A percentile compares a stretch with the other conserved stretches of the same genome.
Evolutionary conservation across 2,113 vertebrate genomes (phyloP).

Genomic region (Brevimyrus niger): DNA sequence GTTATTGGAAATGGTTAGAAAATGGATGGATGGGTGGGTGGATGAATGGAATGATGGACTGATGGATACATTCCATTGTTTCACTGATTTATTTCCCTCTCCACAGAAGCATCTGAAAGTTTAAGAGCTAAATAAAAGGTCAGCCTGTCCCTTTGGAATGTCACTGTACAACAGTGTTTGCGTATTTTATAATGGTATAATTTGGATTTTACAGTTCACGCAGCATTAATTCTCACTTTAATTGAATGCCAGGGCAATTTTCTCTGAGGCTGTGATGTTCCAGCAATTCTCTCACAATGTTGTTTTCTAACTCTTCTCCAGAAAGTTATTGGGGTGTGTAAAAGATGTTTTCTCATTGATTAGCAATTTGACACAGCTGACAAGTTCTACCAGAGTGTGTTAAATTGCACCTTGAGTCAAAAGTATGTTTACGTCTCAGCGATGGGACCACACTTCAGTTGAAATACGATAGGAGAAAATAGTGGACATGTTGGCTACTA

Average conservation of each 20-base stretch:
- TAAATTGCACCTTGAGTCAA: slow-evolving; percentile 15
- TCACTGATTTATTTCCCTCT: background rate
- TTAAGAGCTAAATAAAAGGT: slow-evolving; percentile 11
- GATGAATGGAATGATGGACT: background rate
- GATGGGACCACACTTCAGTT: slow-evolving; percentile 1
- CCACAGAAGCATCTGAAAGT: background rate
- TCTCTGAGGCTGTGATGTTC: slow-evolving; percentile 22
- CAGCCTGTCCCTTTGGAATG: background rate
- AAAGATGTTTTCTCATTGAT: slow-evolving; percentile 26
- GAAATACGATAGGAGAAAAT: background rate
- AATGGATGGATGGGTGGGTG: background rate
- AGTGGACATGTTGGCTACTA: background rate
- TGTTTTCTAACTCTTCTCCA: slow-evolving; percentile 21
- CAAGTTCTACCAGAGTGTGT: slow-evolving; percentile 13
- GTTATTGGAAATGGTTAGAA: background rate
- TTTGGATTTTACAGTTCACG: slow-evolving; percentile 24
- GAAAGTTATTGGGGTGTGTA: slow-evolving; percentile 16
- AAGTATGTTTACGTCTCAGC: background rate
- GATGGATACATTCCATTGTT: background rate
- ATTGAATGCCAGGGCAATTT: slow-evolving; percentile 26
- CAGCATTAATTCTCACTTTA: slow-evolving; percentile 26
- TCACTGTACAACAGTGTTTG: slow-evolving; percentile 16
- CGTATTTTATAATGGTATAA: slow-evolving; percentile 18
- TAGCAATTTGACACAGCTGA: slow-evolving; percentile 22
- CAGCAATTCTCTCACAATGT: slow-evolving; percentile 24